Conservation (phyloP, 35 echinoderm and acorn worm species). For the Amphiura filiformis region DNA sequence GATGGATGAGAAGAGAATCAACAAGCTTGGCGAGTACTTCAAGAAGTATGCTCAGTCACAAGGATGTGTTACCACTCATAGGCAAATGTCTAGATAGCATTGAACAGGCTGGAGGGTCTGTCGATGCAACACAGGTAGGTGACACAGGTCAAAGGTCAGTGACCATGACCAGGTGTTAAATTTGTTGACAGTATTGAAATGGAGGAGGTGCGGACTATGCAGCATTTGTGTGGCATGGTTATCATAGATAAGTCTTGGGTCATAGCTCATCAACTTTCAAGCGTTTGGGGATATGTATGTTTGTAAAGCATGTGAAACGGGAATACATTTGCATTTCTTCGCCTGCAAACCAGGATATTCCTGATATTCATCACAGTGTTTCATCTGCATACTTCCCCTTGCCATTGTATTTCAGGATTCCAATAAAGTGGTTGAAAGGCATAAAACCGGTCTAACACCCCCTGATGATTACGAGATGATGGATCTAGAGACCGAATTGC, state of each 20-base stretch:
- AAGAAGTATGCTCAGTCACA: constrained; percentile 76
- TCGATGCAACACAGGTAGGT: constrained; percentile 55
- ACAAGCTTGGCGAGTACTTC: constrained; percentile 71
- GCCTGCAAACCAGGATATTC: too few species aligned
- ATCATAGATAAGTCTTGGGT: too few species aligned
- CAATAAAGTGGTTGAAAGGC: constrained; percentile 42
- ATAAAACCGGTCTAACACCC: constrained; percentile 45
- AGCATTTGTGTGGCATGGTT: too few species aligned
- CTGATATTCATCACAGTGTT: too few species aligned
- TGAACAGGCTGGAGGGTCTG: constrained; percentile 38
- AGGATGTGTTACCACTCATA: constrained; percentile 66
- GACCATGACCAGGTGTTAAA: too few species aligned
- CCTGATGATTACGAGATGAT: constrained; percentile 53
- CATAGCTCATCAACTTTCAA: too few species aligned
- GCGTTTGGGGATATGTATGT: too few species aligned
- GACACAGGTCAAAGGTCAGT: neutral
- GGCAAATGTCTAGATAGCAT: constrained; percentile 82
- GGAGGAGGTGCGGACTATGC: too few species aligned
- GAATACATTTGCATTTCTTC: too few species aligned
- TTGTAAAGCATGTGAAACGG: too few species aligned
- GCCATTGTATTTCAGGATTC: constrained; percentile 39
- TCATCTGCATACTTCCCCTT: too few species aligned
- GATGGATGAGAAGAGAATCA: constrained; percentile 77
- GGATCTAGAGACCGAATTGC: constrained; percentile 34
- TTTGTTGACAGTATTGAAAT: too few species aligned